A percentile compares a stretch with the other conserved stretches of the same genome.
Conservation (phyloP, 1,140 invertebrate genomes). For the Pinna nobilis region DNA sequence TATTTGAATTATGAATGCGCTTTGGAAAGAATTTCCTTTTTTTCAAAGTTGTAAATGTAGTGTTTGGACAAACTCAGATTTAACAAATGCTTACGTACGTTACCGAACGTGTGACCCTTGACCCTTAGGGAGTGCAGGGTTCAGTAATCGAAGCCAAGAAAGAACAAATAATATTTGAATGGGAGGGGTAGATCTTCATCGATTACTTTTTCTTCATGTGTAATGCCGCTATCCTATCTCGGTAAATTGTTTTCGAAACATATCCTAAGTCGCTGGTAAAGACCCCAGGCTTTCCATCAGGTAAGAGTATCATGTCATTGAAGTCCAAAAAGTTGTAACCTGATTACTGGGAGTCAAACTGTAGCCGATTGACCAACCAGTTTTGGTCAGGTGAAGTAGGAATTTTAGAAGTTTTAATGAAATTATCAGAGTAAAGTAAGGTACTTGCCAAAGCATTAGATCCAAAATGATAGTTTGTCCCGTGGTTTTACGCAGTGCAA, state of each 20-base stretch:
- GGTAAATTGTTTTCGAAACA: conserved; percentile 44
- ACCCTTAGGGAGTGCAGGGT: conserved; percentile 16
- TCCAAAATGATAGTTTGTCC: conserved; percentile 34
- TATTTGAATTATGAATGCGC: too few relatives aligned
- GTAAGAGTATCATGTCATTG: too few relatives aligned
- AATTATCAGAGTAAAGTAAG: conserved; percentile 47
- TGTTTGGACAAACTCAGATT: conserved; percentile 44
- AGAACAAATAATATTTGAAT: conserved; percentile 42
- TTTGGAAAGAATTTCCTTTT: too few relatives aligned
- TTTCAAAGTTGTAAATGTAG: conserved; percentile 26
- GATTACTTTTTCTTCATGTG: conserved; percentile 22
- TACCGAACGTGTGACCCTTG: conserved; percentile 36
- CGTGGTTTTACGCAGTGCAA: background rate
- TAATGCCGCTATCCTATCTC: conserved; percentile 11
- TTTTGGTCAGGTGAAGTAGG: conserved; percentile 31
- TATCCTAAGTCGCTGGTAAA: conserved; percentile 34
- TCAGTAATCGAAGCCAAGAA: conserved; percentile 38
- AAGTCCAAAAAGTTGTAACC: conserved; percentile 45
- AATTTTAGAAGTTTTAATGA: conserved; percentile 40
- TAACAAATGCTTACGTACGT: conserved; percentile 31
- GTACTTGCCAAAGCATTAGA: conserved; percentile 46
- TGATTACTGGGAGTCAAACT: conserved; percentile 46
- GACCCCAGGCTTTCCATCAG: conserved; percentile 38
- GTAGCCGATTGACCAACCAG: conserved; percentile 45
- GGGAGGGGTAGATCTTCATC: conserved; percentile 30